These are phyloP conservation scores for Epizoanthus scotinus DNA, from an alignment of 92 coral and sea anemone species.

Conservation along the genomic window DNA sequence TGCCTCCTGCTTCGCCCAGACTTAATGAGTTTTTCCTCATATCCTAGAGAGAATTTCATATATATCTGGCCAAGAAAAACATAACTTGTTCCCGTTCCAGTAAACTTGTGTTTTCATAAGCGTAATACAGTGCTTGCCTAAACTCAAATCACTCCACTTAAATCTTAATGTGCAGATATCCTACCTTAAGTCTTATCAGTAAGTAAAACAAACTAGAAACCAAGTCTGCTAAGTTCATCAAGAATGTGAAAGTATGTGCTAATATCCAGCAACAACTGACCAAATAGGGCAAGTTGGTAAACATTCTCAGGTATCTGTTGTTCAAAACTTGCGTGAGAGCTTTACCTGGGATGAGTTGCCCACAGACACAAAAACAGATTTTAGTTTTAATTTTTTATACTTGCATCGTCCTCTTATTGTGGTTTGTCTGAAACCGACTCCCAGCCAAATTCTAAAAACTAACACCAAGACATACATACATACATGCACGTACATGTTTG, in stretches of 20 bases:
- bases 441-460: conserved; percentile 13
- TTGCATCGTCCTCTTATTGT: neutral
- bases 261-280: neutral
- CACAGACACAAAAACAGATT: conserved; percentile 2
- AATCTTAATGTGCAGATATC: neutral
- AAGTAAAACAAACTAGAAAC: neutral
- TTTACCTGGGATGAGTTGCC: neutral
- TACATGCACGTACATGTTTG: neutral
- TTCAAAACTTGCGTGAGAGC: neutral
- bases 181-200: neutral
- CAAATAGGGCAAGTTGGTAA: neutral
- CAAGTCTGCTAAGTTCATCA: neutral
- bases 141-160: neutral
- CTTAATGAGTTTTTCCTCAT: too few species aligned
- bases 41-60: too few species aligned
- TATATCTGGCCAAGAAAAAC: conserved; percentile 12
- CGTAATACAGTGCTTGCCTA: neutral
- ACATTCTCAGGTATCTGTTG: conserved; percentile 14
- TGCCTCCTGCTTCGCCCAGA: too few species aligned
- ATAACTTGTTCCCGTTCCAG: neutral
- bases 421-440: conserved; percentile 11
- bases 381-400: neutral
- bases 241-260: neutral
- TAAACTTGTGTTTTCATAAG: neutral
- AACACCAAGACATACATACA: neutral